A percentile compares a stretch with the other conserved stretches of the same genome.
Conservation (phyloP, 2,888 invertebrate genomes). For the Aspidiotus destructor region DNA sequence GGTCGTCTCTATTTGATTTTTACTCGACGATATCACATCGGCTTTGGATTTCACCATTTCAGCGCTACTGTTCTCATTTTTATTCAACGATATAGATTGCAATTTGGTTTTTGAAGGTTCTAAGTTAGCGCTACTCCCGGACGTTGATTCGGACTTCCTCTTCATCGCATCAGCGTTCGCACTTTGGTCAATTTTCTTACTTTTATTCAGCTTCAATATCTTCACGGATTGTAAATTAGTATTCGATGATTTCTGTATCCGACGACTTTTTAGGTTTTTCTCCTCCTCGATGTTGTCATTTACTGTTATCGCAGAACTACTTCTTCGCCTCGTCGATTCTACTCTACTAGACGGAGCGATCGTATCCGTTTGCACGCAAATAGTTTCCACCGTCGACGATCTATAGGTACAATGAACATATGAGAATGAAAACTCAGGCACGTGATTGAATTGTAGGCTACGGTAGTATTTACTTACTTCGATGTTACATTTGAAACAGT, state of each 20-base stretch:
- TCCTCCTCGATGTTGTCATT: not conserved
- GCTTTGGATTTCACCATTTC: no score
- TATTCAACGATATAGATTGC: not conserved
- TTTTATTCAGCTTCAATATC: constrained; percentile 25
- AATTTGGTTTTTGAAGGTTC: not conserved
- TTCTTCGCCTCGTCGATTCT: not conserved
- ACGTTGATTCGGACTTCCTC: constrained; percentile 1
- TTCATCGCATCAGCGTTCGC: not conserved
- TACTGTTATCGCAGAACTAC: no score
- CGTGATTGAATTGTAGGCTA: not conserved
- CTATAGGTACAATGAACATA: not conserved
- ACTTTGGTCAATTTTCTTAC: constrained; percentile 7
- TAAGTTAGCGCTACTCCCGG: not conserved
- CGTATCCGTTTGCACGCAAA: constrained; percentile 3
- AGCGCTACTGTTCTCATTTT: no score
- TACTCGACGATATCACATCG: no score
- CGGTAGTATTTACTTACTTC: not conserved
- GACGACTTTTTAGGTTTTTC: constrained; percentile 33
- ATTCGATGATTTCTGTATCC: constrained; percentile 9
- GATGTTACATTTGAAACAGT: constrained; percentile 7
- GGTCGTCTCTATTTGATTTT: no score
- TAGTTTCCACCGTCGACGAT: not conserved
- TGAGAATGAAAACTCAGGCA: no score
- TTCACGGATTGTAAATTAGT: constrained; percentile 16
- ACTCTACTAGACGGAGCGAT: not conserved